These are phyloP conservation scores for Ambastaia sidthimunki DNA, from an alignment of 2,797 vertebrate genomes.

Conservation along the genomic window DNA sequence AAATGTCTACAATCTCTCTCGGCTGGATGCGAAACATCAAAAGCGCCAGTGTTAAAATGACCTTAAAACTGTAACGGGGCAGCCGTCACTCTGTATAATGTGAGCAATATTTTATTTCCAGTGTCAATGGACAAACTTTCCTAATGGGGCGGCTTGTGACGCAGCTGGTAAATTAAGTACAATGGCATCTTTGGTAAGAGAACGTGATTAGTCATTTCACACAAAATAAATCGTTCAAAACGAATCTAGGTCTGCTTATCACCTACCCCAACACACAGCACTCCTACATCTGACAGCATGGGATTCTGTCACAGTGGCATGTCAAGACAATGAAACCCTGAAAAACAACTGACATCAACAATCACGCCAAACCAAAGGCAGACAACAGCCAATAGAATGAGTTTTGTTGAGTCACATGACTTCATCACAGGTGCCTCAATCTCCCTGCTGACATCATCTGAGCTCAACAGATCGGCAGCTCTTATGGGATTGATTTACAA, in stretches of 20 bases:
- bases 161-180: constrained; percentile 14
- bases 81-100: neutral
- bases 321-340: neutral
- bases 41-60: constrained; percentile 8
- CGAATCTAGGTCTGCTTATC: neutral
- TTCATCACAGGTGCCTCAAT: neutral
- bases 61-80: constrained; percentile 20
- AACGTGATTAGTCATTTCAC: neutral
- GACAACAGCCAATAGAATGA: neutral
- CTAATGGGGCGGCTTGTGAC: constrained; percentile 15
- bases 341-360: neutral
- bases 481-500: neutral
- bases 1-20: constrained; percentile 1
- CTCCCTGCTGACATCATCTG: neutral
- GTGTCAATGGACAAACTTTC: constrained; percentile 29
- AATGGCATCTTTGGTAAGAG: constrained; percentile 20
- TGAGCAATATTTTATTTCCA: constrained; percentile 21
- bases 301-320: neutral
- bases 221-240: neutral
- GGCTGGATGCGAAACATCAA: constrained; percentile 1
- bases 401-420: neutral
- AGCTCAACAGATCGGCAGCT: too few relatives aligned
- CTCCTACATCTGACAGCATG: neutral
- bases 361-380: neutral
- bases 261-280: neutral